Evolutionary conservation across 2,888 invertebrate genomes (phyloP).

Genomic region (Lepetodrilus schrolli): DNA sequence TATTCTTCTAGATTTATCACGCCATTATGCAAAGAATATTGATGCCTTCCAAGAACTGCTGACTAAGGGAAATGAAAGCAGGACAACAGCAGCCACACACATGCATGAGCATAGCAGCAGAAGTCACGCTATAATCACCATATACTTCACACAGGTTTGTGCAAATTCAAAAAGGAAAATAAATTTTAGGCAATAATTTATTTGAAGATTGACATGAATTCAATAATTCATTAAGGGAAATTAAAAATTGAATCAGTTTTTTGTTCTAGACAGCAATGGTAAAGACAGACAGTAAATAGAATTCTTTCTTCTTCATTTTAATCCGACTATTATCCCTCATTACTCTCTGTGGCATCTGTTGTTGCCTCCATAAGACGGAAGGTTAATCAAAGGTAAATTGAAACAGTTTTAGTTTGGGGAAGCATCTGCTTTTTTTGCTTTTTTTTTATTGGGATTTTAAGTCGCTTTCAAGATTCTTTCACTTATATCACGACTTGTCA

Average conservation of each 20-base stretch:
- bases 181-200: too few relatives aligned
- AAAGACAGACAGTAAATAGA: not conserved
- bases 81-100: constrained; percentile 83
- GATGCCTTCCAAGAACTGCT: constrained; percentile 66
- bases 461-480: too few relatives aligned
- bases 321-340: not conserved
- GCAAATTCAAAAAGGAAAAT: not conserved
- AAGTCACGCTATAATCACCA: constrained; percentile 80
- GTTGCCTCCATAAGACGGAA: too few relatives aligned
- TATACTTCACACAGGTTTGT: constrained; percentile 75
- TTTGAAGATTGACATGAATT: too few relatives aligned
- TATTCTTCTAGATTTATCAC: constrained; percentile 63
- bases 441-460: too few relatives aligned
- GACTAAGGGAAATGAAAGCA: constrained; percentile 69
- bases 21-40: constrained; percentile 69
- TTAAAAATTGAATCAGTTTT: too few relatives aligned
- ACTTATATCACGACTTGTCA: too few relatives aligned
- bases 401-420: too few relatives aligned
- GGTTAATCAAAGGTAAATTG: too few relatives aligned
- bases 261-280: too few relatives aligned
- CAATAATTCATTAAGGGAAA: not conserved
- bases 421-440: too few relatives aligned
- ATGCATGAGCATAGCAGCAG: constrained; percentile 82
- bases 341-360: too few relatives aligned
- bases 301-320: not conserved